A percentile compares a stretch with the other conserved stretches of the same genome.
These are phyloP conservation scores for Neoascia interrupta DNA, from an alignment of 2,888 invertebrate species.

Conservation along the genomic window DNA sequence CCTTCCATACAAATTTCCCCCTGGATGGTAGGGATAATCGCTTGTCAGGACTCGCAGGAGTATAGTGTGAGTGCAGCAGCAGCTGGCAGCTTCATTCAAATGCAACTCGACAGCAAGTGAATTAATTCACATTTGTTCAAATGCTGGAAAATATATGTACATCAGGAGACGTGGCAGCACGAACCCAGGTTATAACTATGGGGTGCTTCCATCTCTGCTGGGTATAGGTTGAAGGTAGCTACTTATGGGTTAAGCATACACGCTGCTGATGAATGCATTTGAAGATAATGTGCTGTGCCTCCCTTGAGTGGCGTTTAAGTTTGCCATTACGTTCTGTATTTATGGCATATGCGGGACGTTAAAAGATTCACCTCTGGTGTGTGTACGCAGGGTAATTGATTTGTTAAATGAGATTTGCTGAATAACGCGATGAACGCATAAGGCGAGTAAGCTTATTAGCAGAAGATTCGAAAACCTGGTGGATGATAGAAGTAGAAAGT, in stretches of 20 bases:
- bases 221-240: neutral
- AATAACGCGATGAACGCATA: no score
- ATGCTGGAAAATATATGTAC: no score
- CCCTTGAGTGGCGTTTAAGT: conserved; percentile 29
- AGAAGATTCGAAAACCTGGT: no score
- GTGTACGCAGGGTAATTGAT: no score
- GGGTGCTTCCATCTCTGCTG: neutral
- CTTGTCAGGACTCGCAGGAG: neutral
- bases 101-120: conserved; percentile 12
- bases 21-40: conserved; percentile 1
- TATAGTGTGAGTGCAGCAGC: neutral
- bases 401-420: no score
- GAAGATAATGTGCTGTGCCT: neutral
- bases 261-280: conserved; percentile 20
- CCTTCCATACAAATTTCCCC: conserved; percentile 20
- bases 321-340: conserved; percentile 44
- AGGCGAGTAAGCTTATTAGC: no score
- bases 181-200: neutral
- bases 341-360: conserved; percentile 1
- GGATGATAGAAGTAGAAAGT: no score
- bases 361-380: neutral
- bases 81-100: conserved; percentile 13
- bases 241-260: neutral
- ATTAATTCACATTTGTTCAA: conserved; percentile 22
- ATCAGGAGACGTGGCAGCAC: neutral